Evolutionary conservation across 2,113 vertebrate genomes (phyloP).

Genomic region (Neofelis nebulosa): DNA sequence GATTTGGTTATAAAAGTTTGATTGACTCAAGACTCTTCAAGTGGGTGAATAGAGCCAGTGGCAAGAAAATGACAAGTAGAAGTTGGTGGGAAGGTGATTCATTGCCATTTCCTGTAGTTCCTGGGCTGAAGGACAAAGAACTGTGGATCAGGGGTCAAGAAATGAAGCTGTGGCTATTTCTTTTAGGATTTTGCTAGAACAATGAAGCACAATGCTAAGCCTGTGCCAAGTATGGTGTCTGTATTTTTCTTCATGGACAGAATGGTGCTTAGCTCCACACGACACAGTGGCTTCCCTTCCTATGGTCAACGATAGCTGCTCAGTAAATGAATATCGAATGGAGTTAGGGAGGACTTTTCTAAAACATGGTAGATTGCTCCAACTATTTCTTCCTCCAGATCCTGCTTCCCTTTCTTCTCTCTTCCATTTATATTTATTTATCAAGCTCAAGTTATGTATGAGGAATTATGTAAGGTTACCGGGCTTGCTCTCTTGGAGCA

Average conservation of each 20-base stretch:
- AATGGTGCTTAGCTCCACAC: not conserved
- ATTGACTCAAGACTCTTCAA: slow-evolving; percentile 62
- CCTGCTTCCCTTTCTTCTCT: not conserved
- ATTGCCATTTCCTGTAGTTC: not conserved
- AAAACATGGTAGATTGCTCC: not conserved
- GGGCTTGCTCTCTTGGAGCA: not conserved
- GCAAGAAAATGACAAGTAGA: slow-evolving; percentile 6
- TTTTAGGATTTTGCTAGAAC: not conserved
- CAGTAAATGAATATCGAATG: not conserved
- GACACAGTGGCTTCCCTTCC: not conserved
- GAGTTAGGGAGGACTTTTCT: not conserved
- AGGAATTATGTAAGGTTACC: not conserved
- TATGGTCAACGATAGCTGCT: not conserved
- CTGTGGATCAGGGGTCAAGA: not conserved
- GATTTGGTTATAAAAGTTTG: slow-evolving; percentile 61
- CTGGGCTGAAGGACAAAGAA: not conserved
- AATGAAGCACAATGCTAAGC: not conserved
- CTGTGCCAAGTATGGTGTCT: not conserved
- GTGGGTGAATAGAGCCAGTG: slow-evolving; percentile 37
- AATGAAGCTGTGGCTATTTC: not conserved
- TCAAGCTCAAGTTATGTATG: not conserved
- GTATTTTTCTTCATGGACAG: not conserved
- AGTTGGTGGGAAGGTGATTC: not conserved
- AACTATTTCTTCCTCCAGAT: not conserved
- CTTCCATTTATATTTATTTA: not conserved